Conservation (phyloP, 2,888 invertebrate species). For the Loripinus fragilis region DNA sequence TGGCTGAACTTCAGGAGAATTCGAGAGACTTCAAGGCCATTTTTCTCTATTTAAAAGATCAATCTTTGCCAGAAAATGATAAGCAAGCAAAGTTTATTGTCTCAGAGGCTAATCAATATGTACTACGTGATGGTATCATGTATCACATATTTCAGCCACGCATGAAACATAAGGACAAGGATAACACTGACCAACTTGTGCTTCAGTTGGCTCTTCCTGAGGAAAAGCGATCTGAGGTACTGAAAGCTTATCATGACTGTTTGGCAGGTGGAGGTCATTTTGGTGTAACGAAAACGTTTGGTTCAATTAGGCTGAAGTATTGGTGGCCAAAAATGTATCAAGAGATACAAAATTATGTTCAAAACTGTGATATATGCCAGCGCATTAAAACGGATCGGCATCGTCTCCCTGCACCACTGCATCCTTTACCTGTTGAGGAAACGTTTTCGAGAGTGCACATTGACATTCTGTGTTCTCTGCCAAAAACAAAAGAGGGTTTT, state of each 20-base stretch:
- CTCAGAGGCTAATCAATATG: conserved; percentile 30
- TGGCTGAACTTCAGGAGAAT: conserved; percentile 25
- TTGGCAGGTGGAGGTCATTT: conserved; percentile 23
- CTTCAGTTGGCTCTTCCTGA: conserved; percentile 33
- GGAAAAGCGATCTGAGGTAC: conserved; percentile 24
- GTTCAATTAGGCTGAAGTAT: conserved; percentile 23
- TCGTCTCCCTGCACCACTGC: conserved; percentile 19
- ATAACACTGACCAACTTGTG: neutral
- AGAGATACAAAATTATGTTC: conserved; percentile 1
- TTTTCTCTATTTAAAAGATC: neutral
- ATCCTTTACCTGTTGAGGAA: conserved; percentile 16
- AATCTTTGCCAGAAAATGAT: conserved; percentile 26
- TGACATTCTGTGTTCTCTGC: conserved; percentile 27
- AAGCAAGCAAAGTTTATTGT: neutral
- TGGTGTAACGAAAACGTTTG: conserved; percentile 14
- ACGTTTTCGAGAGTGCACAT: conserved; percentile 4
- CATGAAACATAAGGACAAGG: conserved; percentile 14
- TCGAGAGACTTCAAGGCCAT: conserved; percentile 35
- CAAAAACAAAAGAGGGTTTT: neutral
- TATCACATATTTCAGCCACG: conserved; percentile 37
- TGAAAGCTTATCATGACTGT: conserved; percentile 22
- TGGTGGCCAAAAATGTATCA: conserved; percentile 24
- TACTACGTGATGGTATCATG: conserved; percentile 17
- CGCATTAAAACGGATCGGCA: neutral
- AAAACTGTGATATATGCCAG: conserved; percentile 23